Conservation (phyloP, 2,888 invertebrate species). For the Belgica antarctica region DNA sequence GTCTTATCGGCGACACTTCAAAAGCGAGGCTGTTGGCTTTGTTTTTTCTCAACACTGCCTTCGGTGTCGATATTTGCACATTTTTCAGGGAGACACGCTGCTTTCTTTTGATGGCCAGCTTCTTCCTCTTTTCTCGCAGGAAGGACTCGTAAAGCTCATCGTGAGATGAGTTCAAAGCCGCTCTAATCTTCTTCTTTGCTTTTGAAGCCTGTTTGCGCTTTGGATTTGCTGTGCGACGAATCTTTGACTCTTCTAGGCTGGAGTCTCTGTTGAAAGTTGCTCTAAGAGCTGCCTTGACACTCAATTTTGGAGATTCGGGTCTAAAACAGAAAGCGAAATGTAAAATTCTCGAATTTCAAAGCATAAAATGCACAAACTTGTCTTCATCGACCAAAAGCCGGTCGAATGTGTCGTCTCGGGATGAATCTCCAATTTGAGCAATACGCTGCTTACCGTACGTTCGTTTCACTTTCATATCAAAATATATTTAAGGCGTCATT, state of each 20-base stretch:
- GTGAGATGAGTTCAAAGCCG: neutral
- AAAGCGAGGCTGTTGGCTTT: neutral
- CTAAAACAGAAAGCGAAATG: neutral
- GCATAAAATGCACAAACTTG: neutral
- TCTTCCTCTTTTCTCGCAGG: neutral
- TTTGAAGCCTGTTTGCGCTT: neutral
- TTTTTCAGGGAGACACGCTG: neutral
- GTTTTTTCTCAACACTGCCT: neutral
- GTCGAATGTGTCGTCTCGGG: neutral
- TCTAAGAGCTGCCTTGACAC: neutral
- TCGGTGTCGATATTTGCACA: slow-evolving; percentile 2
- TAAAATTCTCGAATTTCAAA: neutral
- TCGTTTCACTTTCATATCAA: neutral
- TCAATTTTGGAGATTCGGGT: neutral
- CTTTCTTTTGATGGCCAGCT: neutral
- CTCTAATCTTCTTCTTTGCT: too few species aligned
- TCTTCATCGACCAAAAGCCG: neutral
- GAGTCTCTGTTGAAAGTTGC: neutral
- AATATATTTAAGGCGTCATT: too few species aligned
- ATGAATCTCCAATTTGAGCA: neutral
- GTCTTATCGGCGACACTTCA: slow-evolving; percentile 16
- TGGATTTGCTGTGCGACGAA: too few species aligned
- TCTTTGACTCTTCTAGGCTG: neutral
- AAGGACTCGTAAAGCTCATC: slow-evolving; percentile 10
- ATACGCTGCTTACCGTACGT: neutral